Evolutionary conservation across 2,113 vertebrate species (phyloP).

Genomic region (Zosterops japonicus): DNA sequence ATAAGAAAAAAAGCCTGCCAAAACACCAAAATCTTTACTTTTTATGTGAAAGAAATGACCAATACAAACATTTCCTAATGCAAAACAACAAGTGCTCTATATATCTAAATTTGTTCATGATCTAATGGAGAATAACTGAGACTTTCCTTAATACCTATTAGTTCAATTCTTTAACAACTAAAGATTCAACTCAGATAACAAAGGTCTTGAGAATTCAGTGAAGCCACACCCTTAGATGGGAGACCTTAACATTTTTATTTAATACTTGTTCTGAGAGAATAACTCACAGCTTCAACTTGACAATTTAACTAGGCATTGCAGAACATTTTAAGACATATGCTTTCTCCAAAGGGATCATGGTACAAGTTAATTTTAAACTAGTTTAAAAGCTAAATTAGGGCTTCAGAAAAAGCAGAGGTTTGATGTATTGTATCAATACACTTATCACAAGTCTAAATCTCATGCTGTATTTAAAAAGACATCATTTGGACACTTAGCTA

Average conservation of each 20-base stretch:
- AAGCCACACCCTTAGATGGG: neutral
- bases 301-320: neutral
- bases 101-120: neutral
- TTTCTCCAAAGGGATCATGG: neutral
- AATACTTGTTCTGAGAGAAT: neutral
- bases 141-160: neutral
- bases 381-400: slow-evolving; percentile 8
- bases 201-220: neutral
- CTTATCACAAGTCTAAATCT: neutral
- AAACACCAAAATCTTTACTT: neutral
- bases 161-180: neutral
- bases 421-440: neutral
- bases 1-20: neutral
- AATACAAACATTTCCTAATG: neutral
- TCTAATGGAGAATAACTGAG: neutral
- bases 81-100: neutral
- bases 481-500: slow-evolving; percentile 18
- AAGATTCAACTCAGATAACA: neutral
- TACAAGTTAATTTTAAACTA: slow-evolving; percentile 9
- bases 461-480: slow-evolving; percentile 7
- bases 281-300: neutral
- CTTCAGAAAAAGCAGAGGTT: neutral
- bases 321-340: neutral
- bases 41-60: neutral
- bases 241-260: neutral